Evolutionary conservation across 2,797 vertebrate species (phyloP).

Genomic region (Chrysocyon brachyurus): DNA sequence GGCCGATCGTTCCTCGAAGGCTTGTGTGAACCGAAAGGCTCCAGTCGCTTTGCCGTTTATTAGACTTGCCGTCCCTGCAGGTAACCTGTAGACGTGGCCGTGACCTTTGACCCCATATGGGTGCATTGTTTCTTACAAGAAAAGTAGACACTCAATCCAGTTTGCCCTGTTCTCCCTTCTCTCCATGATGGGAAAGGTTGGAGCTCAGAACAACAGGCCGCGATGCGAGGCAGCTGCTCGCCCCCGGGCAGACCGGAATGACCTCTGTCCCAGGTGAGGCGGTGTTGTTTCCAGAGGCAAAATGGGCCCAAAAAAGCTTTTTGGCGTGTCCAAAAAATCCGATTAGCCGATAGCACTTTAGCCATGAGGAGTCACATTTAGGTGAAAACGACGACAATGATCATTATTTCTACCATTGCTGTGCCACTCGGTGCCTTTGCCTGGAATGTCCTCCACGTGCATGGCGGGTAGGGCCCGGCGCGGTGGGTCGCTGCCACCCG

Average conservation of each 20-base stretch:
- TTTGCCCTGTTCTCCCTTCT: constrained; percentile 52
- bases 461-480: not conserved
- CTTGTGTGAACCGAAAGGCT: constrained; percentile 10
- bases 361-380: constrained; percentile 64
- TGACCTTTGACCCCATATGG: not conserved
- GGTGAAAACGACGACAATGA: constrained; percentile 20
- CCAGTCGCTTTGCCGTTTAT: not conserved
- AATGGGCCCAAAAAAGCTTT: not conserved
- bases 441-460: constrained; percentile 44
- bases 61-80: not conserved
- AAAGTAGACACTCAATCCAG: not conserved
- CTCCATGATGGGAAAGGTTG: not conserved
- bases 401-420: constrained; percentile 49
- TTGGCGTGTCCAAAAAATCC: constrained; percentile 28
- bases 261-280: not conserved
- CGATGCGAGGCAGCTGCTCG: too few relatives aligned
- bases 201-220: not conserved
- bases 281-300: not conserved
- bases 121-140: not conserved
- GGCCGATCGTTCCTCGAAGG: not conserved
- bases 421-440: constrained; percentile 45
- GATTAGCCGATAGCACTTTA: constrained; percentile 61
- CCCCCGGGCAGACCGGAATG: not conserved
- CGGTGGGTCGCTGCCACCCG: constrained; percentile 33
- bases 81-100: not conserved